phyloP scores from a whole-genome alignment of 2,888 invertebrate species.

The Drosophila borborema region DNA sequence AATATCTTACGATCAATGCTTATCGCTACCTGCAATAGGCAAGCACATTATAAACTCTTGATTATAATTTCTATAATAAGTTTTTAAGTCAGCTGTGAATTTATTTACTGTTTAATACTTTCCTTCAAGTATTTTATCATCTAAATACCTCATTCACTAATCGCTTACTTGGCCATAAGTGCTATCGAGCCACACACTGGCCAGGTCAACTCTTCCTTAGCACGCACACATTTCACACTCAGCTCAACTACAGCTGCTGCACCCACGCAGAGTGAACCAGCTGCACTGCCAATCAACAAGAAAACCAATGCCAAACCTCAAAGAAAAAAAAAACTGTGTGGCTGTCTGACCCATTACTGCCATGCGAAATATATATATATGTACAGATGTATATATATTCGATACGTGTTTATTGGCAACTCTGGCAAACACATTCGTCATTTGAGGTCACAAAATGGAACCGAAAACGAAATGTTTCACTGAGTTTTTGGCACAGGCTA shows the following conservation, averaged over 20 bases:
- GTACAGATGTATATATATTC: constrained; percentile 8
- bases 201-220: neutral
- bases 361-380: constrained; percentile 43
- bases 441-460: constrained; percentile 59
- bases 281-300: constrained; percentile 29
- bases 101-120: neutral
- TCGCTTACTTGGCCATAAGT: neutral
- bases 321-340: constrained; percentile 8
- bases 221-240: neutral
- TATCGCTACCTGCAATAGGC: too few species aligned
- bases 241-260: neutral
- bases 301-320: constrained; percentile 37
- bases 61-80: too few species aligned
- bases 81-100: neutral
- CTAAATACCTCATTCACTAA: neutral
- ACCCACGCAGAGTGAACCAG: neutral
- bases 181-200: constrained; percentile 6
- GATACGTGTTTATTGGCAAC: constrained; percentile 73
- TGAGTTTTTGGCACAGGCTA: constrained; percentile 4
- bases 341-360: constrained; percentile 55
- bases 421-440: constrained; percentile 54
- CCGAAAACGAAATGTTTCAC: constrained; percentile 49
- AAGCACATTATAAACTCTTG: too few species aligned
- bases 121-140: neutral
- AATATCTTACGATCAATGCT: too few species aligned